Base-by-base conservation (phyloP, 2,888 invertebrate genomes). In the Pinctada fucata region DNA sequence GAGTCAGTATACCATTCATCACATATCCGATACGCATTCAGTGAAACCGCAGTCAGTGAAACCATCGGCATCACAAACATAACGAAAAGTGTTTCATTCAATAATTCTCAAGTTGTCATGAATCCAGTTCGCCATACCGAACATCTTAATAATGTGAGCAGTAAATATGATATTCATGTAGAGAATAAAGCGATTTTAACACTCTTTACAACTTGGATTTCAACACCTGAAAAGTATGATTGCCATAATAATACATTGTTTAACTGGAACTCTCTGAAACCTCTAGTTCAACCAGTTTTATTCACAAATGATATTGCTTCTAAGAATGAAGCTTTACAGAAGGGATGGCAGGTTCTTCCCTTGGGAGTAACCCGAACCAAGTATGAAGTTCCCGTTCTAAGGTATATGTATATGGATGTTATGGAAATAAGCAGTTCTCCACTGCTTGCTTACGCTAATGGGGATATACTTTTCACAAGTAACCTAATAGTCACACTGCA, bases 381-480 rank as follows among this genome's bases (percentile, higher is more conserved):
- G 2, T 83, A 82, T 49, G 86, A 86, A 2, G 83, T 86, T 71
- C 90, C 90, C 0, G 83, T 90, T n/a, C 71, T 90, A 48, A 88
- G 88, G 73, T 82, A 87, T 67, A 89, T 90, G 90, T 90, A 86
- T 70, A 72, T 81, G 48, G 86, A 89, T 63, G 87, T 83, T 6
- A 86, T 85, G 82, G 68, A 79, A 4, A 80, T 78, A 2, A 86
- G 84, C 73, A 86, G 85, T 52, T 84, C 87, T 6, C 78, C 82
- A 10, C 88, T 88, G 78, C 89, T 88, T 77, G 88, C 85, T 8
- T 89, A 84, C 72, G 82, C 85, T 10, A 90, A 90, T 77, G 88
- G 88, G 8, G 90, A 90, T 80, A 87, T 89, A 45, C 78, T 90
- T 10, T 89, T 87, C 73, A 88, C 87, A 48, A 80, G 84, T 45